A percentile compares a stretch with the other conserved stretches of the same genome.
Conservation (phyloP, 2,888 invertebrate species). For the Tenodera sinensis region DNA sequence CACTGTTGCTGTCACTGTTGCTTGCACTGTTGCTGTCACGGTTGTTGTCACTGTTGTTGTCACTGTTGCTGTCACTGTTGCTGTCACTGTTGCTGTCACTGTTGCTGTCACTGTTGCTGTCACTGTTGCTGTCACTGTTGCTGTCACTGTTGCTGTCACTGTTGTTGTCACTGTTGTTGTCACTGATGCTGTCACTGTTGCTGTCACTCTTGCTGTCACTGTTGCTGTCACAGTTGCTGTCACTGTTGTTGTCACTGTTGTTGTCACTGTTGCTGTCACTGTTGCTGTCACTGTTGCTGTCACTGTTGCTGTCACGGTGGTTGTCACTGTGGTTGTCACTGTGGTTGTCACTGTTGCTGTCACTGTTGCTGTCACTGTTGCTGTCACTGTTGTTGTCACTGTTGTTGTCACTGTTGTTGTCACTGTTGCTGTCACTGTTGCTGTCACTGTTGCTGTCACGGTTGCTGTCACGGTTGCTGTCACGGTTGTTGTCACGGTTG, state of each 20-base stretch:
- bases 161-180: too few relatives aligned
- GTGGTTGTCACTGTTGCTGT: too few relatives aligned
- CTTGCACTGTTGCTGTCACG: too few relatives aligned
- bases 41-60: too few relatives aligned
- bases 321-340: too few relatives aligned
- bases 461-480: background rate
- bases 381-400: background rate
- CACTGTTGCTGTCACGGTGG: background rate
- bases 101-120: constrained; percentile 5
- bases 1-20: background rate
- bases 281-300: background rate
- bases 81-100: background rate
- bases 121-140: background rate
- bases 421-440: background rate
- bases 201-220: too few relatives aligned
- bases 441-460: background rate
- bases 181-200: too few relatives aligned
- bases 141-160: constrained; percentile 12
- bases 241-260: too few relatives aligned
- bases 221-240: too few relatives aligned
- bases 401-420: background rate
- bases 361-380: background rate
- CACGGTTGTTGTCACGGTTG: too few relatives aligned
- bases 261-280: background rate
- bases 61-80: background rate